Base-by-base conservation (phyloP, 2,113 vertebrate genomes). In the Elaphurus davidianus region DNA sequence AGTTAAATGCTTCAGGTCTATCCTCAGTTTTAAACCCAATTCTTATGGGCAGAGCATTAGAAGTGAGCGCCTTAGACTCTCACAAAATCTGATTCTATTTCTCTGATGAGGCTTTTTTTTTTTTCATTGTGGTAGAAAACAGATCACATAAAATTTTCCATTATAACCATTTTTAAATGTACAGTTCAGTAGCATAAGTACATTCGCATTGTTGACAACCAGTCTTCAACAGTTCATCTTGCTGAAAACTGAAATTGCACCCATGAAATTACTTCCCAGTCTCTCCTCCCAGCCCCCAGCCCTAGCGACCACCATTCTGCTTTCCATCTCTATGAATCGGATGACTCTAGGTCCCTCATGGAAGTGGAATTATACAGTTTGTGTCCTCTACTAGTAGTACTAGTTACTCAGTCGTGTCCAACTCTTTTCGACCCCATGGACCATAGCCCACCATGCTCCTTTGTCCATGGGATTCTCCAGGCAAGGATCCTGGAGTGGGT, bases 1-100 rank as follows among this genome's bases (percentile, higher is more conserved):
- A 12, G 30, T 40, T 83, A 74, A 87, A 87, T 19, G 50, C 40
- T 43, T 52, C 17, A 86, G 11, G 4, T 52, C 33, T 55, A 5
- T 57, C 64, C 14, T 74, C n/a, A 43, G 23, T 85, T 94, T 87
- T 71, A 90, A 86, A 87, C 15, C 25, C 25, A 96, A 2, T 85
- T 92, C 71, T 91, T 60, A 89, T 3, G 7, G 43, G 40, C 33
- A 94, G 74, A 95, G 54, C 33, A 67, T n/a, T 79, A 54, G 30
- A 84, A 87, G 2, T 16, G 1, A 90, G n/a, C 10, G 16, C 15
- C 27, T 67, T 84, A 33, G 14, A 16, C 30, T n/a, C 33, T 36
- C 25, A 85, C 11, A 82, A 79, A 86, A 36, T 50, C 40, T 67
- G 45, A 86, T 81, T 74, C 40, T 33, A 40, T 60, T 67, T 94